Percentiles rank a stretch among this genome's conserved stretches.
Conservation (phyloP, 1,140 invertebrate genomes). For the Apis cerana region DNA sequence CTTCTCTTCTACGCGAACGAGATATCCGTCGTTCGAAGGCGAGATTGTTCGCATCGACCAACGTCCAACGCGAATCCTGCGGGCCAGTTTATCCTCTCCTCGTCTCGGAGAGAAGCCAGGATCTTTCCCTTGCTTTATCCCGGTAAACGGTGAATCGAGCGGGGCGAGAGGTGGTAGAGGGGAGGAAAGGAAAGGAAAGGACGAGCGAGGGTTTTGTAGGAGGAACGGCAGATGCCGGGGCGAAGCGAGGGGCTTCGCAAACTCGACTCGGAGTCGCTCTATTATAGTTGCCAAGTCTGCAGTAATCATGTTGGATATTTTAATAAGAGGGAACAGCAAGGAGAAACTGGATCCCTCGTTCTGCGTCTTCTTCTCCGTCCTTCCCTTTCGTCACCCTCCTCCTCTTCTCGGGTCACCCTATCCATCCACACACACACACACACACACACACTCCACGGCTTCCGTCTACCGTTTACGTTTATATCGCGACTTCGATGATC, state of each 20-base stretch:
- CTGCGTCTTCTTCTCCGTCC: slow-evolving; percentile 33
- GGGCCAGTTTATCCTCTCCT: neutral
- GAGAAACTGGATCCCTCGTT: slow-evolving; percentile 68
- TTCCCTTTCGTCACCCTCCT: slow-evolving; percentile 9
- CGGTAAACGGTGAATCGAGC: neutral
- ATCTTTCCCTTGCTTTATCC: slow-evolving; percentile 11
- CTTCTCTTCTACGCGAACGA: slow-evolving; percentile 18
- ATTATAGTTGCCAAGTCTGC: slow-evolving; percentile 77
- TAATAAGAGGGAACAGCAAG: slow-evolving; percentile 76
- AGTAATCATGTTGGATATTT: slow-evolving; percentile 80
- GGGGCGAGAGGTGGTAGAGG: neutral
- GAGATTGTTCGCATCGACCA: neutral
- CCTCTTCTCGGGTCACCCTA: slow-evolving; percentile 12
- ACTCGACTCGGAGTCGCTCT: slow-evolving; percentile 73
- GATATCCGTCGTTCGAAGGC: too few relatives aligned
- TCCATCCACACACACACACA: slow-evolving; percentile 37
- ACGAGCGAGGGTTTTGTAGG: slow-evolving; percentile 7
- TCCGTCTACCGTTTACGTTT: slow-evolving; percentile 70
- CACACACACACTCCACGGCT: slow-evolving; percentile 30
- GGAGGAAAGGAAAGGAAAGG: neutral
- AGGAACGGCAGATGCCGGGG: slow-evolving; percentile 31
- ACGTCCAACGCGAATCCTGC: neutral
- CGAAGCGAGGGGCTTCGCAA: slow-evolving; percentile 57
- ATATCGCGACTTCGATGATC: slow-evolving; percentile 69
- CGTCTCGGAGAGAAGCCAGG: neutral